A percentile compares a stretch with the other conserved stretches of the same genome.
phyloP scores from a whole-genome alignment of 2,797 vertebrate genomes.

The Sebastolobus alascanus region DNA sequence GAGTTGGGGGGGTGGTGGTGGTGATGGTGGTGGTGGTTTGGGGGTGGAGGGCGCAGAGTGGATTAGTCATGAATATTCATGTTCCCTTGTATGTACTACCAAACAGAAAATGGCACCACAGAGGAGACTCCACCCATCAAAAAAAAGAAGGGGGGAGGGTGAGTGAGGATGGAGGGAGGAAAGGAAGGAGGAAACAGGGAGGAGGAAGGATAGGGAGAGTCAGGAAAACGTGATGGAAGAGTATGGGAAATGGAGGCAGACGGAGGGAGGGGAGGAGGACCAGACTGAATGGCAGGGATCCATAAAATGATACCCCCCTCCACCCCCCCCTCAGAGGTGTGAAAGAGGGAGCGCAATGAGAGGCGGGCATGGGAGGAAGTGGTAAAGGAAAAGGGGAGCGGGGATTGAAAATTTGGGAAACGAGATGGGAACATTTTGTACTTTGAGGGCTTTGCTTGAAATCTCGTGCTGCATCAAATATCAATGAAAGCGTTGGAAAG shows the following conservation, averaged over 20 bases:
- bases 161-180: constrained; percentile 17
- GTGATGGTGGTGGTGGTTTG: constrained; percentile 40
- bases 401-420: constrained; percentile 14
- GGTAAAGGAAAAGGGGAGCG: neutral
- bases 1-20: constrained; percentile 29
- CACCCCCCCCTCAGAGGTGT: constrained; percentile 54
- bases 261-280: constrained; percentile 38
- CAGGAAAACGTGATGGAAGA: constrained; percentile 35
- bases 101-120: constrained; percentile 82
- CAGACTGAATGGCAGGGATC: constrained; percentile 74
- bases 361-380: constrained; percentile 19
- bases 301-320: constrained; percentile 67
- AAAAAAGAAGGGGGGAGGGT: constrained; percentile 22
- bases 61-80: constrained; percentile 88
- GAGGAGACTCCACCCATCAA: constrained; percentile 78
- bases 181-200: constrained; percentile 37
- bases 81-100: constrained; percentile 78
- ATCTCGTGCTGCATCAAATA: neutral
- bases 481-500: neutral
- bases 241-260: constrained; percentile 60
- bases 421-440: constrained; percentile 39
- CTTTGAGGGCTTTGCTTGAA: constrained; percentile 15
- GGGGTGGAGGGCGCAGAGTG: constrained; percentile 46
- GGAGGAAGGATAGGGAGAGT: constrained; percentile 35
- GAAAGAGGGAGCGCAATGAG: constrained; percentile 59